A percentile compares a stretch with the other conserved stretches of the same genome.
Evolutionary conservation across 1,140 invertebrate genomes (phyloP).

Genomic region (Saccostrea echinata): DNA sequence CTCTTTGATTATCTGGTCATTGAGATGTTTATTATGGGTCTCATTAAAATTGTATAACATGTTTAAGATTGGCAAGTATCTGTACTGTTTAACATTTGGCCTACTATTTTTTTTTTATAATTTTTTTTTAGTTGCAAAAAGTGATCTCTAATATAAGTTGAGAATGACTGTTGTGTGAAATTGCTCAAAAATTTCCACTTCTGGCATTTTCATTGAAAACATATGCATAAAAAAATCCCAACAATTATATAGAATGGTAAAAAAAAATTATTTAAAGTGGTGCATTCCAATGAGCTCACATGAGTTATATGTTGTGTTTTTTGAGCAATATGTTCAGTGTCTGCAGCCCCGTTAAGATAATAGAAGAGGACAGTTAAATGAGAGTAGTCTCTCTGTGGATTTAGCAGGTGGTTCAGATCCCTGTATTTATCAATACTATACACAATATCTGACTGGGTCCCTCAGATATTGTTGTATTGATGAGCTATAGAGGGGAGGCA

Average conservation of each 20-base stretch:
- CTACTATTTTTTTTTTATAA: not conserved
- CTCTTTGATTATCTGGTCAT: not conserved
- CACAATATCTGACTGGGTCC: not conserved
- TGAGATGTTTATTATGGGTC: too few relatives aligned
- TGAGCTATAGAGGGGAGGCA: not conserved
- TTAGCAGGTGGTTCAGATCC: not conserved
- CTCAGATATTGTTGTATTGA: not conserved
- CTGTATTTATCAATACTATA: not conserved
- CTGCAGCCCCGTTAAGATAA: not conserved
- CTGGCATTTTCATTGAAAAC: slow-evolving; percentile 27
- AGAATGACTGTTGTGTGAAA: not conserved
- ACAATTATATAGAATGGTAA: not conserved
- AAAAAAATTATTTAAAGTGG: not conserved
- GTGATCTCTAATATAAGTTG: not conserved
- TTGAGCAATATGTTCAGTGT: slow-evolving; percentile 32
- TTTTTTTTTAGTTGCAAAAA: not conserved
- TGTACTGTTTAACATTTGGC: slow-evolving; percentile 13
- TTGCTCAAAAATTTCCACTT: not conserved
- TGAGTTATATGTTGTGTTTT: slow-evolving; percentile 1
- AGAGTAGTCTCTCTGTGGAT: not conserved
- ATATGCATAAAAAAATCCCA: slow-evolving; percentile 26
- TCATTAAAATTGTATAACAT: not conserved
- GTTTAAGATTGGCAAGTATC: not conserved
- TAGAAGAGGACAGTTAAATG: not conserved
- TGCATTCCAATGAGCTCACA: not conserved